Conservation (phyloP, 1,140 invertebrate genomes). For the Lepidurus arcticus region DNA sequence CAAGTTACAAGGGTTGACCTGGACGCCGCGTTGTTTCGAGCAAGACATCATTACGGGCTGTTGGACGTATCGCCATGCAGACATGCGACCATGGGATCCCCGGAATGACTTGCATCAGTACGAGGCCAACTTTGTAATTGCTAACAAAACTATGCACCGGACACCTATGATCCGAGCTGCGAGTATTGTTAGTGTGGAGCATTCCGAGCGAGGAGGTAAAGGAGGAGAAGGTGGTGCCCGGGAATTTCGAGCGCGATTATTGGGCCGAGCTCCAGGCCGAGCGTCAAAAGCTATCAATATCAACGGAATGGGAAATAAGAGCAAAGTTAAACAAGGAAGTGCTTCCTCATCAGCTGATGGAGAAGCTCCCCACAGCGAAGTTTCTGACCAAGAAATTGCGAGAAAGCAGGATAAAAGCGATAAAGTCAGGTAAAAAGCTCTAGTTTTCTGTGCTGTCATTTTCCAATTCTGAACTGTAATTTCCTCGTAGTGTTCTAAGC, state of each 20-base stretch:
- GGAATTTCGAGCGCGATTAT: not conserved
- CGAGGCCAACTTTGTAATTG: slow-evolving; percentile 58
- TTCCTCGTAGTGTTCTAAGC: not conserved
- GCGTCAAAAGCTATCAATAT: slow-evolving; percentile 3
- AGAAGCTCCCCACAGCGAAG: slow-evolving; percentile 28
- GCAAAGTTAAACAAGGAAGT: slow-evolving; percentile 21
- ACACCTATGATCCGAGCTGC: slow-evolving; percentile 60
- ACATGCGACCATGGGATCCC: slow-evolving; percentile 72
- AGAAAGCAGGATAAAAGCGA: slow-evolving; percentile 11
- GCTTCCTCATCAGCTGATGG: slow-evolving; percentile 30
- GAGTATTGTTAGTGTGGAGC: slow-evolving; percentile 55
- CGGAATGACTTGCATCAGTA: slow-evolving; percentile 75
- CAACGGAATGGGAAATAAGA: slow-evolving; percentile 17
- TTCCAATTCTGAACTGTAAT: not conserved
- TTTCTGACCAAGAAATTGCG: slow-evolving; percentile 27
- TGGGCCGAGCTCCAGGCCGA: not conserved
- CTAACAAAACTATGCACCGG: slow-evolving; percentile 65
- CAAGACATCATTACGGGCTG: slow-evolving; percentile 56
- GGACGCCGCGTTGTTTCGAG: slow-evolving; percentile 65
- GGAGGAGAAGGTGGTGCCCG: not conserved
- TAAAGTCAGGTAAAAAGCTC: slow-evolving; percentile 1
- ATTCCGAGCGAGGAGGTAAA: not conserved
- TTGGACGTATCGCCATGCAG: slow-evolving; percentile 72
- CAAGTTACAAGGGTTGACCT: slow-evolving; percentile 55
- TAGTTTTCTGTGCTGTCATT: not conserved